These are phyloP conservation scores for Micoletzkya japonica DNA, from an alignment of 2,888 invertebrate species.

Conservation along the genomic window DNA sequence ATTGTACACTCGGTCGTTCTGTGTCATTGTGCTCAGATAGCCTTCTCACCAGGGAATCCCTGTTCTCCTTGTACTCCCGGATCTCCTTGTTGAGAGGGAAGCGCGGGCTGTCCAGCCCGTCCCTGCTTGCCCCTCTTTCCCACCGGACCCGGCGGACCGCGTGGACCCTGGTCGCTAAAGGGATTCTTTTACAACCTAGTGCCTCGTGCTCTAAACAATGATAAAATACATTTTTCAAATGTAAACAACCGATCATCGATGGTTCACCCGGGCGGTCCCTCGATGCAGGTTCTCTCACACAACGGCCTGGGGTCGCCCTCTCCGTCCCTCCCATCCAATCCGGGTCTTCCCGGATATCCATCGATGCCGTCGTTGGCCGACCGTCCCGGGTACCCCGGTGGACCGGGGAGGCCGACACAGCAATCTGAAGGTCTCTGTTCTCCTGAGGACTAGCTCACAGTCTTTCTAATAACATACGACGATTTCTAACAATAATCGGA, in stretches of 20 bases:
- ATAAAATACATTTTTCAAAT: not conserved
- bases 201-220: not conserved
- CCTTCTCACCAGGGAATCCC: constrained; percentile 12
- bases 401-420: constrained; percentile 20
- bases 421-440: constrained; percentile 1
- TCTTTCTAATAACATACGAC: not conserved
- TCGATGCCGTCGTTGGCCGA: constrained; percentile 24
- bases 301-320: constrained; percentile 24
- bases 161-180: constrained; percentile 5
- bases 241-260: no score
- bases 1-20: not conserved
- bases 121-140: constrained; percentile 13
- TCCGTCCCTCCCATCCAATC: constrained; percentile 19
- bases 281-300: constrained; percentile 15
- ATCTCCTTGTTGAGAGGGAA: constrained; percentile 15
- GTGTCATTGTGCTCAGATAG: not conserved
- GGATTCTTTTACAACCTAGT: not conserved
- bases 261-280: constrained; percentile 16
- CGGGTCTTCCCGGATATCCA: constrained; percentile 25
- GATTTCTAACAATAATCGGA: not conserved
- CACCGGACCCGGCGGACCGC: constrained; percentile 3
- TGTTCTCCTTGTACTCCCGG: constrained; percentile 23
- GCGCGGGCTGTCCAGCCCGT: constrained; percentile 11
- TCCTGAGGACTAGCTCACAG: not conserved
- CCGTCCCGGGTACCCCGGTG: constrained; percentile 14